Percentiles rank a stretch among this genome's conserved stretches.
Evolutionary conservation across 2,113 vertebrate species (phyloP).

Genomic region (Raja brachyura): DNA sequence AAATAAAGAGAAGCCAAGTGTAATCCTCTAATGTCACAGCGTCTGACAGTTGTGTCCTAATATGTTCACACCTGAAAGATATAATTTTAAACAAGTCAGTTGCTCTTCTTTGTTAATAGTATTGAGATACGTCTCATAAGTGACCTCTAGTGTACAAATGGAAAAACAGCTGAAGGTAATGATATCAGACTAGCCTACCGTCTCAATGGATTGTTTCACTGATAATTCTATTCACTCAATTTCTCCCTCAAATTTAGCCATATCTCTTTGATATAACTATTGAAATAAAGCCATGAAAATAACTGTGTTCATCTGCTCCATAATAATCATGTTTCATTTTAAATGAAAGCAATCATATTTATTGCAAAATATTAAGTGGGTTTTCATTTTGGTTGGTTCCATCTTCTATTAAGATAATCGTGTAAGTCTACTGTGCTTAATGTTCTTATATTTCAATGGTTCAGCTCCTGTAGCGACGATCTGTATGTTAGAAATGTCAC

Average conservation of each 20-base stretch:
- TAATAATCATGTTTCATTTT: background rate
- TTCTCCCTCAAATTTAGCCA: background rate
- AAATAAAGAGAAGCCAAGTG: background rate
- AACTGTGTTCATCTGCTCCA: background rate
- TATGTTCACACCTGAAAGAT: background rate
- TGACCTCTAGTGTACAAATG: background rate
- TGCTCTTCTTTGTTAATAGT: background rate
- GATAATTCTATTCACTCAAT: background rate
- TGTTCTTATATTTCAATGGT: background rate
- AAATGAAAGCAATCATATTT: background rate
- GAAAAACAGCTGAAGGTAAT: slow-evolving; percentile 5
- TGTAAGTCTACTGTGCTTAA: background rate
- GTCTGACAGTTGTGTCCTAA: background rate
- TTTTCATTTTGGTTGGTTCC: background rate
- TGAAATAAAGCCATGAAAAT: too few species aligned
- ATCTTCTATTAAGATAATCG: background rate
- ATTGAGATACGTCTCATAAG: slow-evolving; percentile 3
- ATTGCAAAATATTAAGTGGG: background rate
- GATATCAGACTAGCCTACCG: background rate
- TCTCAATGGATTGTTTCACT: background rate
- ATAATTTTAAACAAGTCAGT: background rate
- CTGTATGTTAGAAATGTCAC: background rate
- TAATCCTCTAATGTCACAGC: background rate
- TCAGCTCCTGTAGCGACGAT: background rate
- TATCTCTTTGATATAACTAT: background rate